Evolutionary conservation across 1,140 invertebrate genomes (phyloP).

Genomic region (Drosophila saltans): DNA sequence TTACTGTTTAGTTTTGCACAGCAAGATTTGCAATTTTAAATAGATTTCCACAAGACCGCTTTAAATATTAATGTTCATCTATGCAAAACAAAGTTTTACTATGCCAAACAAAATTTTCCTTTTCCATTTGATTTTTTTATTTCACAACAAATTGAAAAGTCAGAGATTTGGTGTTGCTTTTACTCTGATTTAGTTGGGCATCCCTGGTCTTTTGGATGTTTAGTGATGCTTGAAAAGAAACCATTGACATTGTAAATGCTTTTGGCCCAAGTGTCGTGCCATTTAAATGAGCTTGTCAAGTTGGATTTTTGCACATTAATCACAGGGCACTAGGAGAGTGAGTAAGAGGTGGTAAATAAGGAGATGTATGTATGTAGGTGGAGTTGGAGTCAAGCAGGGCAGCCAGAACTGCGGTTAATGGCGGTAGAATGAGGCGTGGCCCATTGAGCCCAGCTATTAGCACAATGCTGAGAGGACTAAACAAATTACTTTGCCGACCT

Average conservation of each 20-base stretch:
- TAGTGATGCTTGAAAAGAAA: conserved; percentile 52
- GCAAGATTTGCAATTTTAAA: too few relatives aligned
- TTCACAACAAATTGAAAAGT: conserved; percentile 50
- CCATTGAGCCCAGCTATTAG: conserved; percentile 48
- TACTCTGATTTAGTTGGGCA: conserved; percentile 18
- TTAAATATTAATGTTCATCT: too few relatives aligned
- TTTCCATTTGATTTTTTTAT: background rate
- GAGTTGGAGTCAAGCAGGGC: background rate
- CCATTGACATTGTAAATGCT: conserved; percentile 64
- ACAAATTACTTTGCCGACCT: conserved; percentile 68
- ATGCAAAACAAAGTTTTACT: background rate
- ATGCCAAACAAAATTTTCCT: background rate
- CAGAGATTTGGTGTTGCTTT: conserved; percentile 24
- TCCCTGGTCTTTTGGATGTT: conserved; percentile 15
- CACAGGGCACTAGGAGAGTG: conserved; percentile 35
- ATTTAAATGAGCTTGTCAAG: conserved; percentile 81
- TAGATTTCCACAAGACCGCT: too few relatives aligned
- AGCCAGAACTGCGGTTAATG: conserved; percentile 47
- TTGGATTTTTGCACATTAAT: conserved; percentile 78
- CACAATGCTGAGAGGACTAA: conserved; percentile 47
- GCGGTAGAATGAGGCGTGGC: conserved; percentile 54
- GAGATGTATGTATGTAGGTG: background rate
- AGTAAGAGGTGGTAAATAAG: background rate
- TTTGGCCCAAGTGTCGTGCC: conserved; percentile 56
- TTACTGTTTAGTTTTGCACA: too few relatives aligned